Conservation (phyloP, 2,797 vertebrate genomes). For the Taenioides sp. region DNA sequence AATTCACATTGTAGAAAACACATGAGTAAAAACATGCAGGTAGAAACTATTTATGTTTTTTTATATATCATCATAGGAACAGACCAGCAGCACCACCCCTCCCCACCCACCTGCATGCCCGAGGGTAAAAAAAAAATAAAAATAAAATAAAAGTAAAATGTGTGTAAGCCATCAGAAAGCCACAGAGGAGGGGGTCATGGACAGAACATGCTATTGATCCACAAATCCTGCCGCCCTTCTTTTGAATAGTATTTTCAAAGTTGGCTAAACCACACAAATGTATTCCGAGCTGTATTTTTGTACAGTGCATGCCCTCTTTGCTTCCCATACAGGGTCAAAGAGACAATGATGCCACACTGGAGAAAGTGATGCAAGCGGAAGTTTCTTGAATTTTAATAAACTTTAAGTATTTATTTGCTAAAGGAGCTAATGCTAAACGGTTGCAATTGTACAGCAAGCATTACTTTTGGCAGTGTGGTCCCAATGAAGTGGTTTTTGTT, state of each 20-base stretch:
- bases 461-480: slow-evolving; percentile 64
- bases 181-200: slow-evolving; percentile 83
- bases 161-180: slow-evolving; percentile 85
- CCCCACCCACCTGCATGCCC: slow-evolving; percentile 54
- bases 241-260: slow-evolving; percentile 40
- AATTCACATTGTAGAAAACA: slow-evolving; percentile 79
- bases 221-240: slow-evolving; percentile 72
- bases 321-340: slow-evolving; percentile 63
- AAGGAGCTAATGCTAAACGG: slow-evolving; percentile 42
- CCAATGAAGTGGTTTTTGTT: slow-evolving; percentile 64
- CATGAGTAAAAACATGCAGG: slow-evolving; percentile 82
- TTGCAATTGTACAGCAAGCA: slow-evolving; percentile 34
- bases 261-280: slow-evolving; percentile 68
- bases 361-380: slow-evolving; percentile 53
- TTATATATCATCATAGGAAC: slow-evolving; percentile 35
- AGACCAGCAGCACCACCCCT: slow-evolving; percentile 42
- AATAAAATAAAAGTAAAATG: slow-evolving; percentile 79
- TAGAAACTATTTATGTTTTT: slow-evolving; percentile 52
- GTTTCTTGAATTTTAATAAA: slow-evolving; percentile 39
- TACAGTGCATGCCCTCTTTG: slow-evolving; percentile 60
- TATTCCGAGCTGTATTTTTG: slow-evolving; percentile 78
- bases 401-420: slow-evolving; percentile 20
- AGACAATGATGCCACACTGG: slow-evolving; percentile 58
- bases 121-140: slow-evolving; percentile 47
- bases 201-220: slow-evolving; percentile 86